Base-by-base conservation (phyloP, 1,140 invertebrate genomes). In the Medauroidea extradentata region DNA sequence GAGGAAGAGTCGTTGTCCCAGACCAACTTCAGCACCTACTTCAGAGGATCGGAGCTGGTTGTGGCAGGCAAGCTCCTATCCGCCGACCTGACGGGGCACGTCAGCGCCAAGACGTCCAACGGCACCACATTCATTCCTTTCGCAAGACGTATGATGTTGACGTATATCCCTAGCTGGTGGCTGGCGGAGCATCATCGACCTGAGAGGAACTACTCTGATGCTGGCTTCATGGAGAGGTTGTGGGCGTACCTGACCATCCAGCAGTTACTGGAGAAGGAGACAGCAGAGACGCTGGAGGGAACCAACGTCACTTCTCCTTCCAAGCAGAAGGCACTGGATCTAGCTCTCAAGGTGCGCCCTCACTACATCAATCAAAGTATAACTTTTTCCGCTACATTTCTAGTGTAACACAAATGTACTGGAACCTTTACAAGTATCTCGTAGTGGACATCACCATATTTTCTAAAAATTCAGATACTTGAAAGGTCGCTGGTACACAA, bases 201-300 rank as follows among this genome's bases (percentile, higher is more conserved):
- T 46, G 58, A 41, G 34, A 59, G 29, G 62, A 51, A 23, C 16
- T 18, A 46, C 16, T 19, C 23, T 3, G 5, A 46, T 7, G 43
- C 43, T 8, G 13, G 43, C 43, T 19, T 18, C 23, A 46, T 46
- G 43, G 85, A 88, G 69, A 75, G 83, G 52, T 71, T 87, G 29
- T 89, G 85, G 85, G 84, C 85, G 2, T 87, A 85, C 65, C 71
- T 87, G 48, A 85, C 82, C 16, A 81, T 89, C 19, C 81, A 84
- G 62, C 81, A 88, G 66, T 67, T 86, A 29, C 67, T 88, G 38
- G 81, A 85, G 59, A 72, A 82, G 65, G 73, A 78, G 25, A 76
- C 79, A 59, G 68, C 71, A 29, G 16, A 16, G 79, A 79, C 59
- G 65, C 71, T 5, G 76, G 73, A 46, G n/a, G n/a, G n/a, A n/a